These are phyloP conservation scores for rabbit (Oryctolagus cuniculus) DNA, from an alignment of 2,113 vertebrate species.

Conservation along the genomic window DNA sequence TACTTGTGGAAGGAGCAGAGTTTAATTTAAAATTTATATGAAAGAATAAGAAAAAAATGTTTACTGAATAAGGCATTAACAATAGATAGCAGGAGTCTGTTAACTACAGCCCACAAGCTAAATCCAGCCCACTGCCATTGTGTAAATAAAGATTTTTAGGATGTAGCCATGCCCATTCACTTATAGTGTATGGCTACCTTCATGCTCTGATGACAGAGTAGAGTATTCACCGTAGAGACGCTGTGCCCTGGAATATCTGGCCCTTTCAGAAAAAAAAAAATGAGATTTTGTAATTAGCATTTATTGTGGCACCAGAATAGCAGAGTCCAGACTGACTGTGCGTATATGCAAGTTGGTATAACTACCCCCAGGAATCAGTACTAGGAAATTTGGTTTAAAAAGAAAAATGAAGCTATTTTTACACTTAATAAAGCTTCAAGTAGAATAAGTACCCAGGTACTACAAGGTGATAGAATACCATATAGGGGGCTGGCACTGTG, in stretches of 20 bases:
- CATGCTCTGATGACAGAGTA: neutral
- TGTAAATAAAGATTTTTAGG: conserved; percentile 57
- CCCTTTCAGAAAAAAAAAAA: neutral
- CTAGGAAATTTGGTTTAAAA: neutral
- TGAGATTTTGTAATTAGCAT: neutral
- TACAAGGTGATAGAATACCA: neutral
- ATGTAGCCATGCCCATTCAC: neutral
- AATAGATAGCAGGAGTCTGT: neutral
- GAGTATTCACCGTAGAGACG: neutral
- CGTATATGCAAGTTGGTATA: neutral
- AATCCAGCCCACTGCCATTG: neutral
- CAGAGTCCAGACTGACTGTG: neutral
- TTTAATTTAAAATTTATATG: conserved; percentile 40
- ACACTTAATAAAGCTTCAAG: neutral
- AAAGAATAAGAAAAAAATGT: neutral
- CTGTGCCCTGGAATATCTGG: neutral
- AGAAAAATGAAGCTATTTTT: conserved; percentile 5
- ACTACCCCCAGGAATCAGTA: neutral
- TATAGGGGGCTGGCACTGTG: neutral
- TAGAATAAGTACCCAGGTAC: neutral
- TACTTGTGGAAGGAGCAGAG: neutral
- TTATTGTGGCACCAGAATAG: neutral
- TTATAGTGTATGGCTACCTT: neutral
- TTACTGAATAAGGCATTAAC: neutral
- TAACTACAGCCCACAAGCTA: neutral